A percentile compares a stretch with the other conserved stretches of the same genome.
Evolutionary conservation across 2,888 invertebrate species (phyloP).

Genomic region (Drosophila infuscata): DNA sequence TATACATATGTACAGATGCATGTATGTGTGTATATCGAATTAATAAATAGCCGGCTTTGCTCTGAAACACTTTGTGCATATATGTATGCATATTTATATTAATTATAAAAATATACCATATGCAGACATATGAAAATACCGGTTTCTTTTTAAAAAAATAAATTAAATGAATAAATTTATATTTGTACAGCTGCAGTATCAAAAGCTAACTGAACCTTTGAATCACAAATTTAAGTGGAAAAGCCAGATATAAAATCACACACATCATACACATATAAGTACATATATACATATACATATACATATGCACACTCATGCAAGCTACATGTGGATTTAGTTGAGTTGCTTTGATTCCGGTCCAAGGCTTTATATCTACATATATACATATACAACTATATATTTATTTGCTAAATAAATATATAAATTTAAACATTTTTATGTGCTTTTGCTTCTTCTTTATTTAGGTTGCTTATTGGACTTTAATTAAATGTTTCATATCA

Average conservation of each 20-base stretch:
- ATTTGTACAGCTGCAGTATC: constrained; percentile 1
- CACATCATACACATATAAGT: not conserved
- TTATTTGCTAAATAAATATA: not conserved
- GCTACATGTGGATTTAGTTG: not conserved
- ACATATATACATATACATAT: not conserved
- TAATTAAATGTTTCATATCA: not conserved
- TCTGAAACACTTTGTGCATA: not conserved
- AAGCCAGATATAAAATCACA: constrained; percentile 10
- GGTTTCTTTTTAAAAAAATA: not conserved
- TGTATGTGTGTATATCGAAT: not conserved
- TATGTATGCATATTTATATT: not conserved
- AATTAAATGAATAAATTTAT: not conserved
- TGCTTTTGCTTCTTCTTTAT: not conserved
- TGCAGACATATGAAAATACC: not conserved
- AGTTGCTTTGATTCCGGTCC: constrained; percentile 4
- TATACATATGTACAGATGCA: not conserved
- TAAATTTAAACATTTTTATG: not conserved
- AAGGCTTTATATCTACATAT: not conserved
- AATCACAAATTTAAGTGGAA: constrained; percentile 1
- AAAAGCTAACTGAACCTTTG: constrained; percentile 9
- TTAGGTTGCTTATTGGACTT: not conserved
- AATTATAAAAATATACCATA: not conserved
- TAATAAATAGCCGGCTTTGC: not conserved
- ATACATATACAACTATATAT: not conserved
- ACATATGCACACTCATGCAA: not conserved